Conservation (phyloP, 2,797 vertebrate species). For the Neosalanx taihuensis region DNA sequence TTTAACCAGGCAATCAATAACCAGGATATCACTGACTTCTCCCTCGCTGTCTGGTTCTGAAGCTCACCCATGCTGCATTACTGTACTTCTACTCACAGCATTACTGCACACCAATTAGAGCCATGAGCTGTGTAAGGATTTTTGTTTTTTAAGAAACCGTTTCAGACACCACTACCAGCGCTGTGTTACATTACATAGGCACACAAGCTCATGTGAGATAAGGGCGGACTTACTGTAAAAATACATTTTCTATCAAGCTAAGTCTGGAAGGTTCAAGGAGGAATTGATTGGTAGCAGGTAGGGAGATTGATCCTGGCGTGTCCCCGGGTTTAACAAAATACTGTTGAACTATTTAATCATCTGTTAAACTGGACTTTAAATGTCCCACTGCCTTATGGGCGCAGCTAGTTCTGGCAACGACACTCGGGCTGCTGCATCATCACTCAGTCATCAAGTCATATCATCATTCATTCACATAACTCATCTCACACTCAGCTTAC, state of each 20-base stretch:
- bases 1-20: constrained; percentile 21
- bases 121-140: not conserved
- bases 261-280: not conserved
- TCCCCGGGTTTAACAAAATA: not conserved
- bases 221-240: not conserved
- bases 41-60: not conserved
- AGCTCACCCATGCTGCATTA: not conserved
- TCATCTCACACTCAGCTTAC: too few relatives aligned
- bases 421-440: too few relatives aligned
- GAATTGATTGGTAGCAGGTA: not conserved
- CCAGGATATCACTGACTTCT: not conserved
- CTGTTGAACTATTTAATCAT: not conserved
- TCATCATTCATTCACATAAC: too few relatives aligned
- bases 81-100: not conserved
- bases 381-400: too few relatives aligned
- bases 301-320: not conserved
- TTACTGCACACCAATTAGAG: constrained; percentile 1
- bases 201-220: not conserved
- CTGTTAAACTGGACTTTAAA: not conserved
- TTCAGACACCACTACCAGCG: not conserved
- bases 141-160: not conserved
- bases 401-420: too few relatives aligned
- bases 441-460: too few relatives aligned
- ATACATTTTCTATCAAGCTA: not conserved
- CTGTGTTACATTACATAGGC: not conserved